Evolutionary conservation across 2,888 invertebrate species (phyloP), one percentile per base, ranked within the genome.

Genomic region (Lasioglossum zephyrum): DNA sequence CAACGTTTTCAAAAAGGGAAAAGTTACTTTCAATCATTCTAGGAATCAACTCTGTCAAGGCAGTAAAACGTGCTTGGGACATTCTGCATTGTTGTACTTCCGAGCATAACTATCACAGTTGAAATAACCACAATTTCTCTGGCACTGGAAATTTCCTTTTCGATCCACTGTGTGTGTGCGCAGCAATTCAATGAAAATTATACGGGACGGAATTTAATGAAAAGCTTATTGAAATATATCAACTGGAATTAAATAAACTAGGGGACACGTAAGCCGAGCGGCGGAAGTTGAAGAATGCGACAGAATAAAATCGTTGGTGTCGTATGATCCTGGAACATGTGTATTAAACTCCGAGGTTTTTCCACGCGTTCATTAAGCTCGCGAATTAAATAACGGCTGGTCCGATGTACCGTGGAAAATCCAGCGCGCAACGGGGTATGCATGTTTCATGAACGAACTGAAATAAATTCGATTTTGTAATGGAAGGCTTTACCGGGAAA

Each of bases 391-490:
- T 69, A n/a, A 4, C 66, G 63, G 77, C 77, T 4, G 44, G n/a
- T 5, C 47, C 66, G 36, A 69, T 66, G 66, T n/a, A 49, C 36
- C 49, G n/a, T 49, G 66, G 66, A 66, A 77, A 77, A 77, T 77
- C 66, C 77, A 36, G n/a, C 13, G 16, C 18, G 49, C 77, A 16
- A 26, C 26, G 8, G 44, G 41, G 22, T 31, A 44, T 69, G 69
- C 44, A 69, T 69, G 69, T 77, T 77, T 69, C 47, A 69, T 53
- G 77, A 77, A 77, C 49, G 44, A 16, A 72, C n/a, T n/a, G 70
- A 78, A 72, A 78, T 72, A 57, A 70, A 72, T 72, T 78, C 70
- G 36, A 72, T 78, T 57, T 53, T 18, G 39, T 72, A 49, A 72
- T 72, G 78, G 72, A 78, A 31, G 11, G 26, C 57, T 72, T 70